Conservation (phyloP, 2,888 invertebrate species). For the Arrhopalites spinosus region DNA sequence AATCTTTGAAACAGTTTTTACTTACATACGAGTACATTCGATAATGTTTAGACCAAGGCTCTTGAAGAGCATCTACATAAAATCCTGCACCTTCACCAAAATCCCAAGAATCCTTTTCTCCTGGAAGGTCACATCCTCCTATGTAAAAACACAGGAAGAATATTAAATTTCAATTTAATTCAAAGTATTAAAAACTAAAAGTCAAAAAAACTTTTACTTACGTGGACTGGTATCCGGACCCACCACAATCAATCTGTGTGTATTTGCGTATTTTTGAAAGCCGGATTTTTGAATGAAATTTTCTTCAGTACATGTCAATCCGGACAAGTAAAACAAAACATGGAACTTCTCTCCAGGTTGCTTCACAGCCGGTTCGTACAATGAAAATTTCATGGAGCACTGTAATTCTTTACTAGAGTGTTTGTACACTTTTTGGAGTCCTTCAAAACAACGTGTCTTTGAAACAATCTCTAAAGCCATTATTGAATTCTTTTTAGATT, state of each 20-base stretch:
- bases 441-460: conserved; percentile 77
- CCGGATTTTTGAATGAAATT: conserved; percentile 96
- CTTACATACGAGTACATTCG: conserved; percentile 93
- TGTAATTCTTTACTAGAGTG: conserved; percentile 69
- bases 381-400: conserved; percentile 91
- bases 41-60: conserved; percentile 89
- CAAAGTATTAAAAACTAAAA: neutral
- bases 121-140: conserved; percentile 73
- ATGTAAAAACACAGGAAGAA: neutral
- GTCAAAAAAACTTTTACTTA: conserved; percentile 33
- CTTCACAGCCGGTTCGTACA: conserved; percentile 81
- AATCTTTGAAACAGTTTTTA: too few species aligned
- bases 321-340: conserved; percentile 88
- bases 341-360: conserved; percentile 69
- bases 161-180: neutral
- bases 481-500: too few species aligned
- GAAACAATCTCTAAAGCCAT: conserved; percentile 62
- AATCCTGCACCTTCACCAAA: conserved; percentile 96
- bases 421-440: conserved; percentile 78
- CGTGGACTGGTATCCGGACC: conserved; percentile 95
- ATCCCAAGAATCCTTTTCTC: conserved; percentile 90
- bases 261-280: conserved; percentile 87
- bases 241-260: conserved; percentile 83
- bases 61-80: conserved; percentile 87
- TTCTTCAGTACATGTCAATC: conserved; percentile 90